phyloP scores from a whole-genome alignment of 2,797 vertebrate genomes.

The Phalanger gymnotis region DNA sequence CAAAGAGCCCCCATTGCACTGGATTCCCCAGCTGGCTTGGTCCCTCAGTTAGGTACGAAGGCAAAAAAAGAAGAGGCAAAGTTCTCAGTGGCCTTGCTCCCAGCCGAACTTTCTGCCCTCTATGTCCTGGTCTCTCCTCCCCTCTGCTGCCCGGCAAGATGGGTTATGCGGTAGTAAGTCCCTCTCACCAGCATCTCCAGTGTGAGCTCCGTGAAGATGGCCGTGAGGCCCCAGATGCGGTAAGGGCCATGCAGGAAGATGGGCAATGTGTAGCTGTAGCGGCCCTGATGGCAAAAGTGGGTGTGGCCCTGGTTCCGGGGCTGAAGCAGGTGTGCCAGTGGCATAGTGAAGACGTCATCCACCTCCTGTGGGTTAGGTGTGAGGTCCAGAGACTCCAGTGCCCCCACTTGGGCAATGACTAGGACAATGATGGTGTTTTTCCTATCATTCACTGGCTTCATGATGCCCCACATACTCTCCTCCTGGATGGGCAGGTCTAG shows the following conservation, averaged over 20 bases:
- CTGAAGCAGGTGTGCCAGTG: conserved; percentile 89
- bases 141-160: fast-evolving
- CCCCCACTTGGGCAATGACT: conserved; percentile 90
- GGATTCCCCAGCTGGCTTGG: background rate
- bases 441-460: conserved; percentile 87
- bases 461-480: conserved; percentile 90
- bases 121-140: background rate
- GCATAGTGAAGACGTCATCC: conserved; percentile 91
- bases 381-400: conserved; percentile 88
- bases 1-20: background rate
- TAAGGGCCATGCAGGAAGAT: conserved; percentile 92
- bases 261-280: conserved; percentile 90
- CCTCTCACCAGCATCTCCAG: conserved; percentile 85
- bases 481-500: conserved; percentile 87
- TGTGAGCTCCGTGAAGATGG: conserved; percentile 88
- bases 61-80: background rate
- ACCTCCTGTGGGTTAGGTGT: conserved; percentile 93
- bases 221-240: conserved; percentile 94
- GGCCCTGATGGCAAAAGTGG: conserved; percentile 87
- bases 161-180: conserved; percentile 57
- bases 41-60: background rate
- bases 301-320: conserved; percentile 92
- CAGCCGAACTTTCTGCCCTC: background rate
- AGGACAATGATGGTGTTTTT: conserved; percentile 89
- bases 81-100: background rate